phyloP scores from a whole-genome alignment of 2,888 invertebrate genomes.

The Phytoseiulus persimilis region DNA sequence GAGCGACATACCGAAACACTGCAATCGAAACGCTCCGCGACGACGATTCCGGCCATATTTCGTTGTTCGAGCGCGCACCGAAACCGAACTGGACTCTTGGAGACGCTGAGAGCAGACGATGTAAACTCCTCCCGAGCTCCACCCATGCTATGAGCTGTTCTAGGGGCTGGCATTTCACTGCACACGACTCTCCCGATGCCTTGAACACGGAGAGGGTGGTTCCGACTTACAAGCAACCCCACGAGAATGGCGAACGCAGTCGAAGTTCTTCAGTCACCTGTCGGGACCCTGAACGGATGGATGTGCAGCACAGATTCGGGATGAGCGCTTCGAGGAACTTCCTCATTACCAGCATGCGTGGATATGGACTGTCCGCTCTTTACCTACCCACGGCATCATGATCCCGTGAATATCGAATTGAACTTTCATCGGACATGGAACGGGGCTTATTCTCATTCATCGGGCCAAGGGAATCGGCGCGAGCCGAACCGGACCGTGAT shows the following conservation, averaged over 20 bases:
- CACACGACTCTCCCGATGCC: not conserved
- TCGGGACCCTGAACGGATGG: no score
- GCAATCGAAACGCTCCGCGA: not conserved
- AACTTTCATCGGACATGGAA: no score
- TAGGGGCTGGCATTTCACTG: not conserved
- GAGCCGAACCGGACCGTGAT: no score
- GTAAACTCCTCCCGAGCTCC: not conserved
- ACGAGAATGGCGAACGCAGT: not conserved
- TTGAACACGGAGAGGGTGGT: not conserved
- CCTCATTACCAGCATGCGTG: no score
- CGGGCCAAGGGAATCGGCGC: no score
- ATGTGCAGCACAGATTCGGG: no score
- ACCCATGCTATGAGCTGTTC: not conserved
- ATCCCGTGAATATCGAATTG: no score
- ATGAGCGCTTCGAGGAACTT: no score
- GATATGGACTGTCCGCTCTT: no score
- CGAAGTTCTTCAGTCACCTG: no score
- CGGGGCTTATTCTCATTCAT: no score
- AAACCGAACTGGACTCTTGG: not conserved
- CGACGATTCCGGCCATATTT: not conserved
- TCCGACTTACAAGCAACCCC: not conserved
- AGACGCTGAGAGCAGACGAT: not conserved
- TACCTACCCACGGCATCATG: no score
- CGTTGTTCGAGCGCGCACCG: not conserved
- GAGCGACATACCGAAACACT: not conserved